Conservation (phyloP, 92 coral and sea anemone genomes). For the Muricea muricata region DNA sequence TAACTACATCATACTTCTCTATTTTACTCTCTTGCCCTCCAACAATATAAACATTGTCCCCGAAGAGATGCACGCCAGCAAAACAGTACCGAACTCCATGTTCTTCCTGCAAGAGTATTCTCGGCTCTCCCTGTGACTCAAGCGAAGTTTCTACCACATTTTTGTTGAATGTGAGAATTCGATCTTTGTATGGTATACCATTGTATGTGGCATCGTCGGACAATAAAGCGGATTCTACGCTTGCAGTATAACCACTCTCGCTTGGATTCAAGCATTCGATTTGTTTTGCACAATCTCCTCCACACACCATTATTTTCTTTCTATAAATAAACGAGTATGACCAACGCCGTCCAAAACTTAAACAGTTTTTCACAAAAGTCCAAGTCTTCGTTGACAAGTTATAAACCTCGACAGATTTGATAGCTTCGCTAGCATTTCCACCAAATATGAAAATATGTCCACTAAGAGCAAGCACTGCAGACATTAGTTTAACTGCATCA, state of each 20-base stretch:
- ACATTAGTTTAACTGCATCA: neutral
- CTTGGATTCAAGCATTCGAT: neutral
- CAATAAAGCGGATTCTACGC: neutral
- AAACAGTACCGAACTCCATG: neutral
- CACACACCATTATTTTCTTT: constrained; percentile 10
- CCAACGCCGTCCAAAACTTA: neutral
- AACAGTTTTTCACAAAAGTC: neutral
- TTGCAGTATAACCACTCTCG: neutral
- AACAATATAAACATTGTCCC: too few species aligned
- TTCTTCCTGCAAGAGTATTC: neutral
- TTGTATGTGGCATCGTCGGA: neutral
- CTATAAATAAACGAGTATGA: constrained; percentile 1
- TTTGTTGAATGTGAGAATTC: neutral
- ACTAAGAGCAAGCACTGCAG: neutral
- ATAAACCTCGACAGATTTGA: neutral
- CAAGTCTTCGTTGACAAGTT: constrained; percentile 26
- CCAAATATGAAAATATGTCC: constrained; percentile 1
- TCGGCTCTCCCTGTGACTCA: neutral
- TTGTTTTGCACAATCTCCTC: neutral
- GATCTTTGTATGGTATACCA: neutral
- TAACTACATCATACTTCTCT: neutral
- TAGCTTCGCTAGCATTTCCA: neutral
- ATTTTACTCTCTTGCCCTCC: too few species aligned
- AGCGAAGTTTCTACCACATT: neutral
- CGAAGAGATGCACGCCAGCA: too few species aligned